These are phyloP conservation scores for Patiria pectinifera DNA, from an alignment of 53 echinoderm and acorn worm species.

Conservation along the genomic window DNA sequence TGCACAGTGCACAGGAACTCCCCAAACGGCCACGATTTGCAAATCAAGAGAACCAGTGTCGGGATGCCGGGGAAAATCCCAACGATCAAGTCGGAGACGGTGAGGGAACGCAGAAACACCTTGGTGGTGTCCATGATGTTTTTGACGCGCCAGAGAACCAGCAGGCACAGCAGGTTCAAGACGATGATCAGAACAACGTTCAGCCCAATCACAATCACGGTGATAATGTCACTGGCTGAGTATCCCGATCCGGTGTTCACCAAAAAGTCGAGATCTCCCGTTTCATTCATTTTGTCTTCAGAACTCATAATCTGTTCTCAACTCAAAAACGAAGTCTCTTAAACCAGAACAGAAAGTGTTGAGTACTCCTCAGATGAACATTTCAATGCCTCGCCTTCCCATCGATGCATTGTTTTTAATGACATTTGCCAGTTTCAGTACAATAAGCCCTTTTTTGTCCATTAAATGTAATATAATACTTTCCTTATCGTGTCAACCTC, in stretches of 20 bases:
- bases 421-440: neutral
- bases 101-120: neutral
- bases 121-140: slow-evolving; percentile 23
- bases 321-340: no score
- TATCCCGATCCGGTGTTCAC: neutral
- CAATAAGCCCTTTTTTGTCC: no score
- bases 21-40: slow-evolving; percentile 9
- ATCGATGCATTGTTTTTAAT: neutral
- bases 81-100: neutral
- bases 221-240: neutral
- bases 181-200: neutral
- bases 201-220: neutral
- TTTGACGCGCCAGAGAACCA: neutral
- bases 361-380: no score
- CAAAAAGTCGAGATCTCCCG: neutral
- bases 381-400: no score
- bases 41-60: neutral
- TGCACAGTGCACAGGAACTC: slow-evolving; percentile 11
- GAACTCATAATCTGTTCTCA: neutral
- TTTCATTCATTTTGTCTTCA: neutral
- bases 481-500: neutral
- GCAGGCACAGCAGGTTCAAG: neutral
- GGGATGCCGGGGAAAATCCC: slow-evolving; percentile 18
- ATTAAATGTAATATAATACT: neutral
- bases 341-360: neutral